A percentile compares a stretch with the other conserved stretches of the same genome.
Evolutionary conservation across 2,797 vertebrate genomes (phyloP).

Genomic region (Scolopax rusticola): DNA sequence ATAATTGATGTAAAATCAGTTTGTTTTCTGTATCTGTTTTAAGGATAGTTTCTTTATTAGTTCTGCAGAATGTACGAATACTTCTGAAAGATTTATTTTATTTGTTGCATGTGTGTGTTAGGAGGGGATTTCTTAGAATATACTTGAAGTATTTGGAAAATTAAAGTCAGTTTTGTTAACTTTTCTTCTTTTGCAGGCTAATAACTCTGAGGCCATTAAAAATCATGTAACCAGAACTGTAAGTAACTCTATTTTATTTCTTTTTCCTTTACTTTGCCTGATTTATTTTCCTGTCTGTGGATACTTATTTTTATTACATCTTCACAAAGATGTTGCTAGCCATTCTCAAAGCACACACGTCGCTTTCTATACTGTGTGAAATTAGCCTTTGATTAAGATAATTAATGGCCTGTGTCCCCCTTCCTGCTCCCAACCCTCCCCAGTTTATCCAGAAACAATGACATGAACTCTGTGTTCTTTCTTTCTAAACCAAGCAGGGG

Average conservation of each 20-base stretch:
- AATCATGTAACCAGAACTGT: conserved; percentile 41
- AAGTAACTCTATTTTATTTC: neutral
- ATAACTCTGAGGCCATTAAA: conserved; percentile 4
- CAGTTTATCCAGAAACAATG: neutral
- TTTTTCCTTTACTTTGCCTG: neutral
- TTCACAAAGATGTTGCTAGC: neutral
- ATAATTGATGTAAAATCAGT: neutral
- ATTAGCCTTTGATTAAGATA: neutral
- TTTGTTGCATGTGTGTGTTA: neutral
- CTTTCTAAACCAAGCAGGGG: neutral
- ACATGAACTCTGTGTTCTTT: neutral
- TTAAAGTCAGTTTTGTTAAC: neutral
- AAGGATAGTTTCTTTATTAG: neutral
- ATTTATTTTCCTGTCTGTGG: neutral
- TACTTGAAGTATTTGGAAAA: neutral
- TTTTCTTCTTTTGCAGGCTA: conserved; percentile 8
- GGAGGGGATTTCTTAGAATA: neutral
- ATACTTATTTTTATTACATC: neutral
- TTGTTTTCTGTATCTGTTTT: neutral
- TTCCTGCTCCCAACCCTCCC: no score
- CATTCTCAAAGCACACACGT: neutral
- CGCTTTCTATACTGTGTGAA: neutral
- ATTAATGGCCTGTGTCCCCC: neutral
- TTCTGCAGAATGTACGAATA: neutral
- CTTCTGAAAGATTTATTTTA: neutral